Evolutionary conservation across 2,797 vertebrate genomes (phyloP).

Genomic region (Salmo trutta): DNA sequence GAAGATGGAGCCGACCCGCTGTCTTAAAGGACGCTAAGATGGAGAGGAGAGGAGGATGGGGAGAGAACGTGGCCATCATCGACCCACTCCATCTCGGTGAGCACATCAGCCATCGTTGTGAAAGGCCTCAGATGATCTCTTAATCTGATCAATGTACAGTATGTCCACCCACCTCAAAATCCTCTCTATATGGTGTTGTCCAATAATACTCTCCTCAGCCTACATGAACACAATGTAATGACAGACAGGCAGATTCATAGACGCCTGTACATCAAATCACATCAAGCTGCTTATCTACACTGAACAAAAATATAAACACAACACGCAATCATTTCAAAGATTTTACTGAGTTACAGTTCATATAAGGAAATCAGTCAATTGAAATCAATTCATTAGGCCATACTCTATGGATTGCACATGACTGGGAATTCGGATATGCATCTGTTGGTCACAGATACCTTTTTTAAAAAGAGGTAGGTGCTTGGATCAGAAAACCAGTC

Average conservation of each 20-base stretch:
- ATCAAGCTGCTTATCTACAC: constrained; percentile 28
- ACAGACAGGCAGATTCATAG: constrained; percentile 29
- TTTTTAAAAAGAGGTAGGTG: too few relatives aligned
- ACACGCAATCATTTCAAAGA: too few relatives aligned
- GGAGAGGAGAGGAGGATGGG: background rate
- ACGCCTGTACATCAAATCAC: constrained; percentile 15
- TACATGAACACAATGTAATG: constrained; percentile 25
- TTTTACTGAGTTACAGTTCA: too few relatives aligned
- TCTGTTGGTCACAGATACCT: too few relatives aligned
- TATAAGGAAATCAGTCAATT: too few relatives aligned
- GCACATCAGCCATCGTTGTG: constrained; percentile 11
- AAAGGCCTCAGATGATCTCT: constrained; percentile 18
- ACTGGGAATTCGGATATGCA: too few relatives aligned
- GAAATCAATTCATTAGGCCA: too few relatives aligned
- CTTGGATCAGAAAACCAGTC: too few relatives aligned
- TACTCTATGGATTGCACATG: too few relatives aligned
- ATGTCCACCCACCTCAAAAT: background rate
- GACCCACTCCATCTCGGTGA: constrained; percentile 23
- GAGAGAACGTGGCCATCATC: constrained; percentile 23
- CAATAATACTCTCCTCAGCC: constrained; percentile 22
- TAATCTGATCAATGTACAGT: constrained; percentile 18
- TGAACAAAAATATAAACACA: too few relatives aligned
- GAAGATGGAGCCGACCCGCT: constrained; percentile 10
- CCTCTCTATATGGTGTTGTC: constrained; percentile 22
- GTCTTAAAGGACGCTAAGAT: background rate